Evolutionary conservation across 2,797 vertebrate species (phyloP), one percentile per base, ranked within the genome.

Genomic region (Pangasius macronema): DNA sequence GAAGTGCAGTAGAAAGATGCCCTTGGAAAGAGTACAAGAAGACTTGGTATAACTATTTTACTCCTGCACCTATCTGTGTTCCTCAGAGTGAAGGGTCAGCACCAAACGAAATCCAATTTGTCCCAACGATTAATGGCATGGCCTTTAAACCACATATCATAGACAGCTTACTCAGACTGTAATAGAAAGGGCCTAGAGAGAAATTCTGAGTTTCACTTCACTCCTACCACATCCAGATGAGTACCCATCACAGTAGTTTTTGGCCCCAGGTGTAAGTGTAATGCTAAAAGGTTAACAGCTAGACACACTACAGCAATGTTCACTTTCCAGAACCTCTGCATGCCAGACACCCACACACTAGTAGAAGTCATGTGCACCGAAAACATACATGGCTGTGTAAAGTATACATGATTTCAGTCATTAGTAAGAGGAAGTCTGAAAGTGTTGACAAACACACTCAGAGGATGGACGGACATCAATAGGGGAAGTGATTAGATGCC

Each of bases 161-260:
- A 90, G 91, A 88, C 91, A 77, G 93, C 93, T 94, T 87, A 92
- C 93, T 92, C 93, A 91, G 94, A 93, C 93, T 93, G 94, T 96
- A 96, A 96, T 95, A 96, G 93, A 96, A 96, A 96, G 93, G 91
- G 93, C 95, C 94, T 93, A 90, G 90, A 94, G 95, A 95, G 93
- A 94, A 95, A 93, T 95, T 94, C 89, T 89, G 59, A 30, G 61
- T 67, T 65, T 30, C 27, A 83, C 42, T 67, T 33, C n/a, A 51
- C 42, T 83, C 61, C 42, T 86, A 83, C 90, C 57, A 89, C 89
- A 88, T 30, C 91, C 91, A 91, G 90, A 89, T 86, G 88, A 91
- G 88, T 90, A 95, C 94, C 93, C 94, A 95, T 96, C 94, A 94
- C 91, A 92, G 93, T 93, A 90, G 87, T 91, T 90, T 91, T 90